Conservation (phyloP, 2,797 vertebrate genomes). For the Luscinia luscinia region DNA sequence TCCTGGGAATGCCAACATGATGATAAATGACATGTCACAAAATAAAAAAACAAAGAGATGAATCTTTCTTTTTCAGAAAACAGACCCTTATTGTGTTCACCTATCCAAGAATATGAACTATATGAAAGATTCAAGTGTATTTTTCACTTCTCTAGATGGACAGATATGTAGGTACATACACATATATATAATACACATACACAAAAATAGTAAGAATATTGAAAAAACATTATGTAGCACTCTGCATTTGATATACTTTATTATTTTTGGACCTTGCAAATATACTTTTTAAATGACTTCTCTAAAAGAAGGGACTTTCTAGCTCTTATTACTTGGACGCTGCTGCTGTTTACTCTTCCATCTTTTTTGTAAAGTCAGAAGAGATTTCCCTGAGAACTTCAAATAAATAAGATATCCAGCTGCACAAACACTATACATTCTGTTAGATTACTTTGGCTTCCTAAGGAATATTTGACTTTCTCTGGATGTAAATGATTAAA, state of each 20-base stretch:
- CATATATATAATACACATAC: neutral
- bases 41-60: neutral
- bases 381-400: constrained; percentile 87
- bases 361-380: constrained; percentile 83
- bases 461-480: constrained; percentile 80
- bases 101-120: constrained; percentile 37
- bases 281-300: constrained; percentile 81
- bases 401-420: constrained; percentile 94
- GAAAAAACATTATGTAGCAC: constrained; percentile 71
- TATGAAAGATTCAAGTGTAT: neutral
- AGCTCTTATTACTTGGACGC: constrained; percentile 84
- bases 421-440: constrained; percentile 91
- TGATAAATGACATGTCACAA: neutral
- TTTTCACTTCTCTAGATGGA: neutral
- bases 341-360: constrained; percentile 83
- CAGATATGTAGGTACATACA: neutral
- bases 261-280: constrained; percentile 85
- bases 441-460: constrained; percentile 80
- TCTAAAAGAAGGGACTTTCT: constrained; percentile 82
- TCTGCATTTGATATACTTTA: constrained; percentile 80
- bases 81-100: constrained; percentile 30
- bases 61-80: constrained; percentile 5
- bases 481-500: constrained; percentile 81
- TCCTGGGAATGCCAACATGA: neutral
- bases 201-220: constrained; percentile 67